Evolutionary conservation across 2,113 vertebrate genomes (phyloP), one percentile per base, ranked within the genome.

Genomic region (Lucifuga dentata): DNA sequence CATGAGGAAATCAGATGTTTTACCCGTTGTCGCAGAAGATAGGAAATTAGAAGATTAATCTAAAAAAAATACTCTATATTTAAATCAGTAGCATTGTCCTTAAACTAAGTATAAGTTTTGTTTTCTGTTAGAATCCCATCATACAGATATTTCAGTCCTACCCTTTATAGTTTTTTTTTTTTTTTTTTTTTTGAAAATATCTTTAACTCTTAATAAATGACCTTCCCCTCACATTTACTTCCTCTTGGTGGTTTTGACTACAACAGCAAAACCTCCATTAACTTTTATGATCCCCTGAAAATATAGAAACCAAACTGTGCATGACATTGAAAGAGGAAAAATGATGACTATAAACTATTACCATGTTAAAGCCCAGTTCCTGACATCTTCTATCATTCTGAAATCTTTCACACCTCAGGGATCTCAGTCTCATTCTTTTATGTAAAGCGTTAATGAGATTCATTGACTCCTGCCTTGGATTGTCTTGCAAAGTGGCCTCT

Each of bases 281-380:
- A 0, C n/a, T 55, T 43, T 36, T 52, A 9, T 36, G 13, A 74
- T 51, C 33, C 24, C 3, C 13, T 9, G 15, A 68, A 65, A 58
- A 36, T 5, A 52, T 71, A 81, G 44, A 75, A 65, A 87, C 75
- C 86, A 86, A 90, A 90, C 16, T 52, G 15, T 24, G 15, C 13
- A 43, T 65, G 67, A 43, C n/a, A 51, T 51, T 65, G 8, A 70
- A 62, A 33, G n/a, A n/a, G 45, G 35, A 55, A 79, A 73, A 85
- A 74, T 83, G 79, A 90, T 82, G 86, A 81, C 76, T 39, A 44
- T 41, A 52, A 72, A 1, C 29, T n/a, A 90, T 93, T 92, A 78
- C 58, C 85, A 93, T 88, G 2, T 88, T 70, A 92, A 93, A 90
- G 73, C 60, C 1, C 10, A 63, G 41, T 60, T 66, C 61, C 63